A percentile compares a stretch with the other conserved stretches of the same genome.
phyloP scores from a whole-genome alignment of 2,888 invertebrate genomes.

The Adela reaumurella region DNA sequence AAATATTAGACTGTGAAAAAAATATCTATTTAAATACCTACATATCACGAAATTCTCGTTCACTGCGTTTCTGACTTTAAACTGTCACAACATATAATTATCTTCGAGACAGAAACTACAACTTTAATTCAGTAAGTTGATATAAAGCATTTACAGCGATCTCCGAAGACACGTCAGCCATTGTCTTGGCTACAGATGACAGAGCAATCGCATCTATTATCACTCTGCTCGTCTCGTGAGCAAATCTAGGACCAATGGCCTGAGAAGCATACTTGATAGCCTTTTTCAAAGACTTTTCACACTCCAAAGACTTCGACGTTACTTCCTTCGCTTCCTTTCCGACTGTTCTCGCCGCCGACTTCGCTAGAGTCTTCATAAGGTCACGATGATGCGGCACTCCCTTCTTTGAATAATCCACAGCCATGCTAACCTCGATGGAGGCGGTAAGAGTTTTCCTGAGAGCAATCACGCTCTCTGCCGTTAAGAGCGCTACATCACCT shows the following conservation, averaged over 20 bases:
- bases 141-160: slow-evolving; percentile 48
- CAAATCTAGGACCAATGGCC: slow-evolving; percentile 39
- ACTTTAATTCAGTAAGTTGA: slow-evolving; percentile 32
- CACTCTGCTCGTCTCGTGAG: slow-evolving; percentile 45
- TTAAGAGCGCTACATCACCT: slow-evolving; percentile 46
- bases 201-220: slow-evolving; percentile 44
- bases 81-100: too few relatives aligned
- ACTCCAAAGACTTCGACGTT: slow-evolving; percentile 38
- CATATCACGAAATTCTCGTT: too few relatives aligned
- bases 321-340: slow-evolving; percentile 48
- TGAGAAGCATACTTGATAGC: slow-evolving; percentile 46
- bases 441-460: slow-evolving; percentile 44
- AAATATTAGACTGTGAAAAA: too few relatives aligned
- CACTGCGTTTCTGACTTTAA: too few relatives aligned
- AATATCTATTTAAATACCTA: too few relatives aligned
- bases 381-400: slow-evolving; percentile 48
- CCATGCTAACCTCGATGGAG: slow-evolving; percentile 48
- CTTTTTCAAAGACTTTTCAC: slow-evolving; percentile 39
- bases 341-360: slow-evolving; percentile 47
- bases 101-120: too few relatives aligned
- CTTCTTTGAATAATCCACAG: slow-evolving; percentile 39
- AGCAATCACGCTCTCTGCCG: slow-evolving; percentile 46
- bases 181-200: slow-evolving; percentile 42
- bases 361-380: slow-evolving; percentile 48
- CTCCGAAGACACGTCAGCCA: slow-evolving; percentile 47